Percentiles rank a stretch among this genome's conserved stretches.
Evolutionary conservation across 2,888 invertebrate species (phyloP).

Genomic region (Oscheius onirici): DNA sequence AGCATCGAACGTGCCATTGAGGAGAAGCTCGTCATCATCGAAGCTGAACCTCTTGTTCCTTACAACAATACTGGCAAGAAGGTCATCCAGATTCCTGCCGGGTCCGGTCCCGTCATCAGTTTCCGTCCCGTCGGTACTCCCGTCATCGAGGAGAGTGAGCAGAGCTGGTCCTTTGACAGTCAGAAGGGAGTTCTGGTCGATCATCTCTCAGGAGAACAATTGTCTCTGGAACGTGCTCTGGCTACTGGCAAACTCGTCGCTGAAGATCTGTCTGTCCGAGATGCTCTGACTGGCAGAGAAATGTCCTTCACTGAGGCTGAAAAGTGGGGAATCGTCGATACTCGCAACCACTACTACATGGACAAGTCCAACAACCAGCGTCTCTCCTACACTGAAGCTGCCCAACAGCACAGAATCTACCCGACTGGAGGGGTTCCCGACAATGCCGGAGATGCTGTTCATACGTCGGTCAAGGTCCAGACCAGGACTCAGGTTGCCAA

Average conservation of each 20-base stretch:
- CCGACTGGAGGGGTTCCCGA: conserved; percentile 70
- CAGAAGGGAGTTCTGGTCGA: conserved; percentile 82
- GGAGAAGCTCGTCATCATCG: conserved; percentile 58
- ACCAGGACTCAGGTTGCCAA: conserved; percentile 66
- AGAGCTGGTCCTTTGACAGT: conserved; percentile 77
- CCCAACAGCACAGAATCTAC: conserved; percentile 84
- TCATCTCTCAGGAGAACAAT: conserved; percentile 77
- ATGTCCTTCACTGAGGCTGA: conserved; percentile 74
- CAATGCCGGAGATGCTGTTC: conserved; percentile 68
- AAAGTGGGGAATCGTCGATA: conserved; percentile 73
- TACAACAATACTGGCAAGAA: conserved; percentile 60
- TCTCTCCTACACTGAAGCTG: conserved; percentile 82
- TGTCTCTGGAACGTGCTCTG: conserved; percentile 81
- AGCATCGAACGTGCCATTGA: conserved; percentile 69
- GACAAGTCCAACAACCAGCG: conserved; percentile 69
- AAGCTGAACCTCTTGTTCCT: conserved; percentile 64
- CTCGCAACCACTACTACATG: conserved; percentile 66
- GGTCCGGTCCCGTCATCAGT: conserved; percentile 66
- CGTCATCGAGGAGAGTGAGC: conserved; percentile 67
- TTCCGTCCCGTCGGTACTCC: conserved; percentile 71
- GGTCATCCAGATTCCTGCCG: conserved; percentile 69
- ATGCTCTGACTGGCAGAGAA: conserved; percentile 80
- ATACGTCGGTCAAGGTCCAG: conserved; percentile 70
- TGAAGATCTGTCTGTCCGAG: conserved; percentile 79
- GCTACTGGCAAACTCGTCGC: conserved; percentile 71